Evolutionary conservation across 2,888 invertebrate species (phyloP).

Genomic region (Chloroclystis v-ata): DNA sequence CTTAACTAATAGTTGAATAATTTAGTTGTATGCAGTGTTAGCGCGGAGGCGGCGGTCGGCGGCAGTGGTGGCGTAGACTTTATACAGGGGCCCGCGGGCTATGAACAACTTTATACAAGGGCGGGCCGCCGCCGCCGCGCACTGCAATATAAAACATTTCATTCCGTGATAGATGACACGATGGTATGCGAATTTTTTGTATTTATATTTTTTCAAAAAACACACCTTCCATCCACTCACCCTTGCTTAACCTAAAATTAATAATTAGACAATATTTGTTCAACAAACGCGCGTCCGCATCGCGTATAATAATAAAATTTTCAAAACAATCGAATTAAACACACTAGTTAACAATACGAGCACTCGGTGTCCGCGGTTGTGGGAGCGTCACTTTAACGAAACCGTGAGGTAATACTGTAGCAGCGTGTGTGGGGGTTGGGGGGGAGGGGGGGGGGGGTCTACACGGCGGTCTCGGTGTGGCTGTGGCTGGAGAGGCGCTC

Average conservation of each 20-base stretch:
- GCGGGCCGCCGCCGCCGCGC: slow-evolving; percentile 44
- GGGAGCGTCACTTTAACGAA: slow-evolving; percentile 41
- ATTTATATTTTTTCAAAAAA: slow-evolving; percentile 63
- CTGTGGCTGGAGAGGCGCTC: slow-evolving; percentile 94
- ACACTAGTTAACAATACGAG: slow-evolving; percentile 77
- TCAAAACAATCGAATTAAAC: slow-evolving; percentile 79
- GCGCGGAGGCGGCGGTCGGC: slow-evolving; percentile 39
- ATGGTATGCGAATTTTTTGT: slow-evolving; percentile 71
- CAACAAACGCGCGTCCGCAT: slow-evolving; percentile 75
- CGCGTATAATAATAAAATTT: slow-evolving; percentile 76
- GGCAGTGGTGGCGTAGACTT: slow-evolving; percentile 29
- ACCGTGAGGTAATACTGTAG: slow-evolving; percentile 38
- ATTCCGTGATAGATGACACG: slow-evolving; percentile 75
- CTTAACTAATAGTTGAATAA: slow-evolving; percentile 76
- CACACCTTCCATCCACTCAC: slow-evolving; percentile 75
- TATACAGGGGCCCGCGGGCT: slow-evolving; percentile 22
- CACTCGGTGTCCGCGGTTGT: slow-evolving; percentile 36
- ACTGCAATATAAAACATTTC: slow-evolving; percentile 76
- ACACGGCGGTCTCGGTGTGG: slow-evolving; percentile 96
- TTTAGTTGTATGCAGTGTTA: slow-evolving; percentile 57
- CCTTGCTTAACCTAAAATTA: slow-evolving; percentile 77
- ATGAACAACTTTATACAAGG: slow-evolving; percentile 67
- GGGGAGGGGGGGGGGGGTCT: slow-evolving; percentile 48
- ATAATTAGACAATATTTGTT: slow-evolving; percentile 78
- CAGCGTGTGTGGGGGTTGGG: slow-evolving; percentile 27